phyloP scores from a whole-genome alignment of 2,797 vertebrate species.

The Florisuga fusca region DNA sequence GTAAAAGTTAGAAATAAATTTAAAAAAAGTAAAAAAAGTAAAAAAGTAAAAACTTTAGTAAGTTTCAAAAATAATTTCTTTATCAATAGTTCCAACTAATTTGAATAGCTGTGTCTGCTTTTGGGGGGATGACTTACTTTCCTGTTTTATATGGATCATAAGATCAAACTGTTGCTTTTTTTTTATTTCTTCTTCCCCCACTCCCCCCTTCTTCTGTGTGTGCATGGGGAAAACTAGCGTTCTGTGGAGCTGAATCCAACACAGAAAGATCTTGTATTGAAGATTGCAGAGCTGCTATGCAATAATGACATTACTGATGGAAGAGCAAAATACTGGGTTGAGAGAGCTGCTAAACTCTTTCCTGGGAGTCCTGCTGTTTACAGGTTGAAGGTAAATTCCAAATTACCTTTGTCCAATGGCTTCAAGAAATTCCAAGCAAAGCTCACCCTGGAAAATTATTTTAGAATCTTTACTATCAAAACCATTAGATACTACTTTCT shows the following conservation, averaged over 20 bases:
- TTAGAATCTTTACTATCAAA: neutral
- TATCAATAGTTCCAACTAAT: neutral
- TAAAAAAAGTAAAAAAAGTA: too few relatives aligned
- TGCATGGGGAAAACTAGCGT: conserved; percentile 78
- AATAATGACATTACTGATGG: conserved; percentile 86
- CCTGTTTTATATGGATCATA: neutral
- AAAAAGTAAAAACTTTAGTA: too few relatives aligned
- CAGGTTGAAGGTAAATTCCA: conserved; percentile 88
- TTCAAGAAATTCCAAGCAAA: neutral
- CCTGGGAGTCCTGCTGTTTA: conserved; percentile 91
- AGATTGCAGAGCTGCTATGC: conserved; percentile 95
- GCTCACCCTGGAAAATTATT: neutral
- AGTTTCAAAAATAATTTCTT: neutral
- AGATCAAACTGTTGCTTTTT: neutral
- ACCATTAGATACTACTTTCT: neutral
- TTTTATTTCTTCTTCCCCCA: neutral
- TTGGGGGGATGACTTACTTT: neutral
- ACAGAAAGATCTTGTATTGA: conserved; percentile 94
- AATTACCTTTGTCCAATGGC: neutral
- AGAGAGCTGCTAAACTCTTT: conserved; percentile 91
- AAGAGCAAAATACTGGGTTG: conserved; percentile 95
- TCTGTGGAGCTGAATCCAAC: conserved; percentile 95
- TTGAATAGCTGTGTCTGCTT: neutral
- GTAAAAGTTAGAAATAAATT: neutral
- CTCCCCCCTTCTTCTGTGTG: neutral